These are phyloP conservation scores for Gobio occitaniae DNA, from an alignment of 2,797 vertebrate species.

Conservation along the genomic window DNA sequence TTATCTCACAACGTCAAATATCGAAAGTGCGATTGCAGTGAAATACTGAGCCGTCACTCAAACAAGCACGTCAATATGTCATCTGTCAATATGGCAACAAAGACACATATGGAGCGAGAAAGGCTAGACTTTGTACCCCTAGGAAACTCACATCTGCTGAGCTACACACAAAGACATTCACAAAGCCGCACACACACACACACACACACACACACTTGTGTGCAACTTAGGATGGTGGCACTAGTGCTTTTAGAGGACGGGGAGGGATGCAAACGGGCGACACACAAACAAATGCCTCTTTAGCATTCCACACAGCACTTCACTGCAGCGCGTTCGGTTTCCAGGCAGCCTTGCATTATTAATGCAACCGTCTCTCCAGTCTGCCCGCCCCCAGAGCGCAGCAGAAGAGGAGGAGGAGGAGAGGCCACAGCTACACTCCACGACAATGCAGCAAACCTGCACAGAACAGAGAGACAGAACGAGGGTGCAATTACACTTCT, in stretches of 20 bases:
- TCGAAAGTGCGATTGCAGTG: slow-evolving; percentile 5
- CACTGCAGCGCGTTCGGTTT: slow-evolving; percentile 82
- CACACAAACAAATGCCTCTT: slow-evolving; percentile 84
- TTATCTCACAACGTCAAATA: neutral
- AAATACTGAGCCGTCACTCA: slow-evolving; percentile 9
- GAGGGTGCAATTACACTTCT: slow-evolving; percentile 6
- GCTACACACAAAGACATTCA: slow-evolving; percentile 19
- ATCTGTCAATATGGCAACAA: slow-evolving; percentile 62
- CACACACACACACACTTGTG: slow-evolving; percentile 48
- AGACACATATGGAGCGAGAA: slow-evolving; percentile 31
- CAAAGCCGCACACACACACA: slow-evolving; percentile 50
- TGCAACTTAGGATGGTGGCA: slow-evolving; percentile 62
- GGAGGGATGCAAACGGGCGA: slow-evolving; percentile 65
- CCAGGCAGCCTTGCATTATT: slow-evolving; percentile 86
- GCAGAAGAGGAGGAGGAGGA: slow-evolving; percentile 47
- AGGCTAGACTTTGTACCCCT: slow-evolving; percentile 37
- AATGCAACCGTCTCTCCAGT: slow-evolving; percentile 75
- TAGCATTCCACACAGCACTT: slow-evolving; percentile 84
- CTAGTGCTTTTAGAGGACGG: slow-evolving; percentile 43
- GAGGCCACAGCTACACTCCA: slow-evolving; percentile 20
- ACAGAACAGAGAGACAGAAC: slow-evolving; percentile 34
- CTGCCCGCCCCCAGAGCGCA: slow-evolving; percentile 69
- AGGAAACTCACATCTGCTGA: slow-evolving; percentile 37
- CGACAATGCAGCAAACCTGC: slow-evolving; percentile 52
- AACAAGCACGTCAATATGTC: slow-evolving; percentile 29